phyloP scores from a whole-genome alignment of 2,797 vertebrate species.

The Pterois miles region DNA sequence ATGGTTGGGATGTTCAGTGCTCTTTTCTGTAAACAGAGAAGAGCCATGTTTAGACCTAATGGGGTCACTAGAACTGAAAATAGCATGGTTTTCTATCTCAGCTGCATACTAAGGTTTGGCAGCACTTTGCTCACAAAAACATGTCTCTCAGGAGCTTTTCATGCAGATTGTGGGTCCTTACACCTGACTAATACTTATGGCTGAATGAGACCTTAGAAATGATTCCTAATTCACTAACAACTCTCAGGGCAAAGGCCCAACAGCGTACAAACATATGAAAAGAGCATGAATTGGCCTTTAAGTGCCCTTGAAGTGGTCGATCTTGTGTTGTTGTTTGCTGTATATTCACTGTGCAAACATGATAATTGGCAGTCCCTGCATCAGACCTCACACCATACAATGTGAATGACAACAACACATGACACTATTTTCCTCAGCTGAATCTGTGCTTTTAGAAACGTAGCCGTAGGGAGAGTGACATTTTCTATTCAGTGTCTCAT shows the following conservation, averaged over 20 bases:
- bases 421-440: conserved; percentile 46
- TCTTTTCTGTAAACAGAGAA: conserved; percentile 11
- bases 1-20: conserved; percentile 12
- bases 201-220: conserved; percentile 11
- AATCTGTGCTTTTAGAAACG: conserved; percentile 46
- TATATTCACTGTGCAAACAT: conserved; percentile 31
- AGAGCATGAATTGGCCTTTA: conserved; percentile 26
- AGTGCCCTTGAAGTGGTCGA: conserved; percentile 33
- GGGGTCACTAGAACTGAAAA: conserved; percentile 37
- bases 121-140: background rate
- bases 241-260: background rate
- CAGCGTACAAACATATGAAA: conserved; percentile 11
- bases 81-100: conserved; percentile 2
- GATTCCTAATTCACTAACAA: conserved; percentile 10
- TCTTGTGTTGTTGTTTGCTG: conserved; percentile 19
- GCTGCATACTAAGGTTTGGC: background rate
- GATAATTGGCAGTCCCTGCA: conserved; percentile 39
- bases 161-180: background rate
- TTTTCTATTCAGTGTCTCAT: conserved; percentile 63
- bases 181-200: background rate
- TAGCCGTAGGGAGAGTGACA: conserved; percentile 44
- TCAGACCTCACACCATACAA: conserved; percentile 36
- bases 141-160: background rate
- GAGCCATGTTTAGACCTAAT: conserved; percentile 15
- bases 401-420: conserved; percentile 53